phyloP scores from a whole-genome alignment of 2,888 invertebrate genomes.

The Drosophila greeni region DNA sequence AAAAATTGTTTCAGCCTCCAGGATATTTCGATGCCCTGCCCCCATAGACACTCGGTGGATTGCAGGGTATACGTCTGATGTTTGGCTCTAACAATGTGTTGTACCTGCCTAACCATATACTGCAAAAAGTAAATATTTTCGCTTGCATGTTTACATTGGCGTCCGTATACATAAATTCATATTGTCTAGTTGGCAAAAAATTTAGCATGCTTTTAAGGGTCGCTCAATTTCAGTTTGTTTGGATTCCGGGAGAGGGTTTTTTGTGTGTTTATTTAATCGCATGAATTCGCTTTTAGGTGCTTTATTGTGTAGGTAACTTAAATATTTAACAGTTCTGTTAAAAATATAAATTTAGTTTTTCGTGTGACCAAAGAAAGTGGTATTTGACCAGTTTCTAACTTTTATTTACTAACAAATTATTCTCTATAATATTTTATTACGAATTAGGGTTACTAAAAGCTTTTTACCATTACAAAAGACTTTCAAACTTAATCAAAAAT shows the following conservation, averaged over 20 bases:
- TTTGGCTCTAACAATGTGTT: not conserved
- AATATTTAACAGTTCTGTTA: constrained; percentile 4
- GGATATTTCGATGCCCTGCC: constrained; percentile 12
- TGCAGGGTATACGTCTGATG: constrained; percentile 9
- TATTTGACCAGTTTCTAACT: not conserved
- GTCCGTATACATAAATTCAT: constrained; percentile 20
- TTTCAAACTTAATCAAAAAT: not conserved
- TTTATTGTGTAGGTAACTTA: not conserved
- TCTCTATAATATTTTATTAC: not conserved
- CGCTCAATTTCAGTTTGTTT: constrained; percentile 32
- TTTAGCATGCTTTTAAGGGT: constrained; percentile 18
- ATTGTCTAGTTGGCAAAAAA: constrained; percentile 42
- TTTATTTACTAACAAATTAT: not conserved
- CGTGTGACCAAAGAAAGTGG: too few relatives aligned
- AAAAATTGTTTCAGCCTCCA: constrained; percentile 6
- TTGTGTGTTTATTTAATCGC: constrained; percentile 7
- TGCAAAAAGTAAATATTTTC: constrained; percentile 27
- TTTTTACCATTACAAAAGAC: not conserved
- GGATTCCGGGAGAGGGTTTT: not conserved
- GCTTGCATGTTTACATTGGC: constrained; percentile 23
- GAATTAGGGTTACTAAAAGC: not conserved
- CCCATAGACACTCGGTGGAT: not conserved
- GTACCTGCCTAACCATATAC: constrained; percentile 26
- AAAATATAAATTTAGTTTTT: not conserved
- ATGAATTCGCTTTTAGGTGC: constrained; percentile 5